phyloP scores from a whole-genome alignment of 2,797 vertebrate species.

The Bradypodion pumilum region DNA sequence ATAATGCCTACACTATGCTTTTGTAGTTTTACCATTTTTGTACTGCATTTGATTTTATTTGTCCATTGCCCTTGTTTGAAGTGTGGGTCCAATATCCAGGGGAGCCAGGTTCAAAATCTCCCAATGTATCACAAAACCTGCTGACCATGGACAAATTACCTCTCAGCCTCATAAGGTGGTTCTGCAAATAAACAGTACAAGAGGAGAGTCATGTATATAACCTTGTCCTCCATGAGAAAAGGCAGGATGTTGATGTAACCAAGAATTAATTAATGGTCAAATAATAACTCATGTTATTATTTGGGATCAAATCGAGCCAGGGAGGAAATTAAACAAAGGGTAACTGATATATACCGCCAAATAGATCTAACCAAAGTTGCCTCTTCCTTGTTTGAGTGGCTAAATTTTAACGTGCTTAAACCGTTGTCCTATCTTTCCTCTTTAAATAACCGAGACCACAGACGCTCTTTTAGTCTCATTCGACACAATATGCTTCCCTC shows the following conservation, averaged over 20 bases:
- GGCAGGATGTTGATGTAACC: background rate
- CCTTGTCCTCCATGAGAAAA: background rate
- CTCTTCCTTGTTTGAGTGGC: too few relatives aligned
- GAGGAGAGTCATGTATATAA: background rate
- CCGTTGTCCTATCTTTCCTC: too few relatives aligned
- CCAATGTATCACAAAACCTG: background rate
- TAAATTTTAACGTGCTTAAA: too few relatives aligned
- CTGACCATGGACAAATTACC: background rate
- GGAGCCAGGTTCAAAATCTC: background rate
- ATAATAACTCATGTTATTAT: background rate
- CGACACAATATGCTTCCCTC: too few relatives aligned
- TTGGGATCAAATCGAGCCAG: too few relatives aligned
- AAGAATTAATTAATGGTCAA: background rate
- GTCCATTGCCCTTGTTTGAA: background rate
- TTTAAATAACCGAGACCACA: too few relatives aligned
- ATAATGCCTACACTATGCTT: background rate
- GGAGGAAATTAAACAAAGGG: too few relatives aligned
- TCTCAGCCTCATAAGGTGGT: too few relatives aligned
- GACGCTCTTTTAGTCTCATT: too few relatives aligned
- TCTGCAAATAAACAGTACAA: background rate
- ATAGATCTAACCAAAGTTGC: too few relatives aligned
- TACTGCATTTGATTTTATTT: background rate
- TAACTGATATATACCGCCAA: too few relatives aligned
- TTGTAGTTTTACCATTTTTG: background rate
- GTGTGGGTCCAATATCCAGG: background rate